Percentiles rank a stretch among this genome's conserved stretches.
Conservation (phyloP, 2,113 vertebrate species). For the Paracyprichromis sp. region DNA sequence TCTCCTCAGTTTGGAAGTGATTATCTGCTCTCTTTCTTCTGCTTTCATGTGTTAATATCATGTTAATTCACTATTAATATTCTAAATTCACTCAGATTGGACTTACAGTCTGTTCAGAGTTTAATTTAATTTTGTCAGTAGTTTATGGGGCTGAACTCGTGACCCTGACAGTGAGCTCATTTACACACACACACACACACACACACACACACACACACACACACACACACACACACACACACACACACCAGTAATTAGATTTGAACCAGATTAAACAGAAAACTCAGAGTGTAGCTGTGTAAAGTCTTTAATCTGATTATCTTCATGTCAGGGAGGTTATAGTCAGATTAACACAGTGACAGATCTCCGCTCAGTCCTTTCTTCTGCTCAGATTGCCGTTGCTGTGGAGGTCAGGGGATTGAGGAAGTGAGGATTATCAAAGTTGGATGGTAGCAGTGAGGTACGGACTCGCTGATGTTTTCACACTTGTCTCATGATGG, state of each 20-base stretch:
- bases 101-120: constrained; percentile 9
- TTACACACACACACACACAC: neutral
- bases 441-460: neutral
- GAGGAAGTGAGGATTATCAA: neutral
- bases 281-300: neutral
- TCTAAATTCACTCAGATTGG: constrained; percentile 32
- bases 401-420: neutral
- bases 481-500: neutral
- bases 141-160: constrained; percentile 10
- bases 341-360: constrained; percentile 21
- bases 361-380: neutral
- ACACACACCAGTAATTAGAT: constrained; percentile 9
- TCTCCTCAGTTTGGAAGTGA: constrained; percentile 1
- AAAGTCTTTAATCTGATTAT: constrained; percentile 44
- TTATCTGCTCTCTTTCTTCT: neutral
- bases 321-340: constrained; percentile 18
- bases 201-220: no score
- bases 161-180: constrained; percentile 11
- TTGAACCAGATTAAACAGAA: constrained; percentile 25
- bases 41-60: constrained; percentile 56
- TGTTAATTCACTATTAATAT: constrained; percentile 46
- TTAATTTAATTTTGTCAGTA: constrained; percentile 37
- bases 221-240: neutral
- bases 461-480: neutral
- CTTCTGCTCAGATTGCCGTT: neutral